A percentile compares a stretch with the other conserved stretches of the same genome.
Evolutionary conservation across 2,888 invertebrate species (phyloP).

Genomic region (Eupeodes luniger): DNA sequence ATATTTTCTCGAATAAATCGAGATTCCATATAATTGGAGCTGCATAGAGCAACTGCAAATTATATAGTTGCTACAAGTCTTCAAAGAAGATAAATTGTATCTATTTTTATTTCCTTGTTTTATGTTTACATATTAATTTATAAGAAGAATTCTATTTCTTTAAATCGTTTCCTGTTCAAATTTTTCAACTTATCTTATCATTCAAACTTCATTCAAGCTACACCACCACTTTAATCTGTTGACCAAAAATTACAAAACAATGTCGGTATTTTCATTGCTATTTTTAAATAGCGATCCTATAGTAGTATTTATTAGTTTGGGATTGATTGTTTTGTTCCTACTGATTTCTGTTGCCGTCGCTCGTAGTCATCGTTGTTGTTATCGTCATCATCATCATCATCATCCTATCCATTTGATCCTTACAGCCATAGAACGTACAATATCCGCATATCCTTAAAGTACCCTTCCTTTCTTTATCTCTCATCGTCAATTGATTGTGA

Average conservation of each 20-base stretch:
- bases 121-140: not conserved
- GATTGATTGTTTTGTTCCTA: slow-evolving; percentile 31
- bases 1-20: too few species aligned
- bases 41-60: too few species aligned
- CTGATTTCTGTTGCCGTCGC: not conserved
- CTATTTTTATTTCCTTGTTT: too few species aligned
- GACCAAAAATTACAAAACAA: slow-evolving; percentile 31
- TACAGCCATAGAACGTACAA: not conserved
- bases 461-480: not conserved
- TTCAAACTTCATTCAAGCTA: not conserved
- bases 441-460: slow-evolving; percentile 6
- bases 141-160: not conserved
- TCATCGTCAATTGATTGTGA: slow-evolving; percentile 47
- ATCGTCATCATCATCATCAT: not conserved
- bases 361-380: not conserved
- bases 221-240: slow-evolving; percentile 31
- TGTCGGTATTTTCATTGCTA: slow-evolving; percentile 40
- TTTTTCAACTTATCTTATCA: not conserved
- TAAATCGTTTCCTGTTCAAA: not conserved
- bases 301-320: slow-evolving; percentile 54
- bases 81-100: too few species aligned
- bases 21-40: too few species aligned
- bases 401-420: slow-evolving; percentile 21
- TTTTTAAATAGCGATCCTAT: slow-evolving; percentile 35
- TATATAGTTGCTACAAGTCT: too few species aligned